Conservation (phyloP, 2,113 vertebrate species). For the Eonycteris spelaea region DNA sequence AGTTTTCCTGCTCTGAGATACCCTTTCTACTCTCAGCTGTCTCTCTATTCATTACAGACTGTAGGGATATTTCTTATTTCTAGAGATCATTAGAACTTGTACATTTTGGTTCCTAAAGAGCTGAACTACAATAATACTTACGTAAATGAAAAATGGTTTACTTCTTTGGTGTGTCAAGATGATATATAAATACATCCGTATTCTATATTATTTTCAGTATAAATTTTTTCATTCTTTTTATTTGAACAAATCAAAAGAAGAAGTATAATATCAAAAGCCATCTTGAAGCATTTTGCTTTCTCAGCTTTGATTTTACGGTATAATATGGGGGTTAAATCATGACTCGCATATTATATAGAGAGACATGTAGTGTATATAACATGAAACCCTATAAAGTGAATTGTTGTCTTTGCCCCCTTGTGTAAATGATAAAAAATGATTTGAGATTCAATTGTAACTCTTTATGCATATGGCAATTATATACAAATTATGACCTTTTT, state of each 20-base stretch:
- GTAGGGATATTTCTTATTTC: neutral
- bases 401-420: slow-evolving; percentile 11
- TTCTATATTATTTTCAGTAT: neutral
- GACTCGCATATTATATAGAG: neutral
- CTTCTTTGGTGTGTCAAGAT: neutral
- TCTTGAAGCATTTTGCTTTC: slow-evolving; percentile 20
- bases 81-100: neutral
- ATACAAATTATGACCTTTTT: neutral
- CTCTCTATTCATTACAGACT: neutral
- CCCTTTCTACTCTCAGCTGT: neutral
- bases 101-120: neutral
- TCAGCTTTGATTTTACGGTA: slow-evolving; percentile 26
- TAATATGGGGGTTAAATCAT: neutral
- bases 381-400: neutral
- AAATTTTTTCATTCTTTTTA: neutral
- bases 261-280: neutral
- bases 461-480: neutral
- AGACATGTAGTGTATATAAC: neutral
- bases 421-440: neutral
- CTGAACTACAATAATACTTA: neutral
- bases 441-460: slow-evolving; percentile 8
- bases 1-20: neutral
- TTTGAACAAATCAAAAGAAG: neutral
- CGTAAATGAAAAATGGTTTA: neutral
- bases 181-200: neutral